phyloP scores from a whole-genome alignment of 2,797 vertebrate species.

The Menidia menidia region DNA sequence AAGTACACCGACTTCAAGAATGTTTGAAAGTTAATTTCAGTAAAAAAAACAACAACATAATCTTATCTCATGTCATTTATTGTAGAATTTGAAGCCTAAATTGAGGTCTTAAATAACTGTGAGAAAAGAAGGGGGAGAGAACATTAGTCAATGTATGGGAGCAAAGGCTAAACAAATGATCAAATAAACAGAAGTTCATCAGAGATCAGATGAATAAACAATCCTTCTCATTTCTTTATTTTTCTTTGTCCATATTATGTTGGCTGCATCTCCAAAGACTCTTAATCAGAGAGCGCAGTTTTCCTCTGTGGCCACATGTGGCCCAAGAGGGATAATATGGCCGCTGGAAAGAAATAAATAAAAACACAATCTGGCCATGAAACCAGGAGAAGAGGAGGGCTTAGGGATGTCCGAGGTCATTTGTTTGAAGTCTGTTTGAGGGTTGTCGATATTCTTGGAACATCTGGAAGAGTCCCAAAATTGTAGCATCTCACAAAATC shows the following conservation, averaged over 20 bases:
- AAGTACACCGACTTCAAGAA: background rate
- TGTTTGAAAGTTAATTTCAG: background rate
- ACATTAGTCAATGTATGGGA: background rate
- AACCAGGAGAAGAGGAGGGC: constrained; percentile 11
- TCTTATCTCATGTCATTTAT: constrained; percentile 1
- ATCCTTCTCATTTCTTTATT: constrained; percentile 4
- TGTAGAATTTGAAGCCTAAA: background rate
- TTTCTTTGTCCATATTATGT: constrained; percentile 17
- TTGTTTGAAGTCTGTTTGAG: constrained; percentile 57
- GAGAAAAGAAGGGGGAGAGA: background rate
- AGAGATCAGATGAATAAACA: constrained; percentile 19
- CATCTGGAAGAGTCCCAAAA: constrained; percentile 63
- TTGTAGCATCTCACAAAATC: constrained; percentile 50
- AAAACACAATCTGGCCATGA: constrained; percentile 20
- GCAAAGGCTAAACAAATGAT: constrained; percentile 21
- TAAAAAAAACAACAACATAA: background rate
- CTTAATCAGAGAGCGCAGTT: constrained; percentile 35
- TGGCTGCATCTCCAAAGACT: constrained; percentile 12
- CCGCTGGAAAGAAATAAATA: constrained; percentile 23
- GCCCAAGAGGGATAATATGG: constrained; percentile 46
- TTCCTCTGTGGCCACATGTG: constrained; percentile 38
- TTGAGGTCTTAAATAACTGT: background rate
- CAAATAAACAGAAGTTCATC: constrained; percentile 14
- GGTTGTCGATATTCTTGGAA: constrained; percentile 70
- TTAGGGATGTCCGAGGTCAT: constrained; percentile 24